Evolutionary conservation across 2,797 vertebrate species (phyloP).

Genomic region (Ptychadena robeensis): DNA sequence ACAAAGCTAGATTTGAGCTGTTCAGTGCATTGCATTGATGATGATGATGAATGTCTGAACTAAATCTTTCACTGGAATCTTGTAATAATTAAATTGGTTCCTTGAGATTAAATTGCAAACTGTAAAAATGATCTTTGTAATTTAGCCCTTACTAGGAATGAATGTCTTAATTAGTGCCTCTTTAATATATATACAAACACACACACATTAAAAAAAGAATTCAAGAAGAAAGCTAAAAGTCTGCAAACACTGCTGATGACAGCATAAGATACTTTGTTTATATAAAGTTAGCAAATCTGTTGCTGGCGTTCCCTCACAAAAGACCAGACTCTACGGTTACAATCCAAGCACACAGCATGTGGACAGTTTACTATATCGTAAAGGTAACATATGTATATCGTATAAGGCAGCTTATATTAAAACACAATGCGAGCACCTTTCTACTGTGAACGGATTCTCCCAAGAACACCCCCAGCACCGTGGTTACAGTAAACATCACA

Average conservation of each 20-base stretch:
- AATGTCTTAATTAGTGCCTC: background rate
- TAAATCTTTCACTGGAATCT: background rate
- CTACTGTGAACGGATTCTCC: conserved; percentile 1
- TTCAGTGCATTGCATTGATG: too few species aligned
- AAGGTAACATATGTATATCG: background rate
- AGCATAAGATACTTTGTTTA: background rate
- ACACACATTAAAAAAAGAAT: too few species aligned
- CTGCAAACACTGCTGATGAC: background rate
- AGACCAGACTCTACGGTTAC: background rate
- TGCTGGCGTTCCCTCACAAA: background rate
- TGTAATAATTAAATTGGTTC: background rate
- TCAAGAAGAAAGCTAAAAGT: background rate
- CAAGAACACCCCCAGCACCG: conserved; percentile 47
- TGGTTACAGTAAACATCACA: conserved; percentile 52
- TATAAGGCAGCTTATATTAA: conserved; percentile 43
- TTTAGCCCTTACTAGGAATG: background rate
- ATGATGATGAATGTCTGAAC: background rate
- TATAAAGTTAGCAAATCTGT: background rate
- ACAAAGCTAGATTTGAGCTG: too few species aligned
- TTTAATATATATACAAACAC: background rate
- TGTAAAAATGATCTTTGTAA: background rate
- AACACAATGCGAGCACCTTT: conserved; percentile 43
- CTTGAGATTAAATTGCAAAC: too few species aligned
- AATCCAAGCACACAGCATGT: conserved; percentile 2
- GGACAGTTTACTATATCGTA: conserved; percentile 11